Percentiles rank a stretch among this genome's conserved stretches.
phyloP scores from a whole-genome alignment of 2,797 vertebrate genomes.

The Chrysolophus pictus region DNA sequence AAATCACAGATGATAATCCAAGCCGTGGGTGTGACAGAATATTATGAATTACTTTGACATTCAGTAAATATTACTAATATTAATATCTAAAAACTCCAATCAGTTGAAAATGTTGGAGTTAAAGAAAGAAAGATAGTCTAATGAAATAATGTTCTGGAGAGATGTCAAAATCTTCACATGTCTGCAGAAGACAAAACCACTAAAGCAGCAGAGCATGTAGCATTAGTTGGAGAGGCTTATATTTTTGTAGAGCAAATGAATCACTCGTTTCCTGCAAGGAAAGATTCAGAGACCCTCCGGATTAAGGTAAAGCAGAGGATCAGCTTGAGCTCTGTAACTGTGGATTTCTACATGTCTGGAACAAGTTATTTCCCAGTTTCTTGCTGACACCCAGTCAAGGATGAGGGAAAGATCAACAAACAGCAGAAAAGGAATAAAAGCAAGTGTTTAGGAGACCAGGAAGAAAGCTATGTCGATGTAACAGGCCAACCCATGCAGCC shows the following conservation, averaged over 20 bases:
- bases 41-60: not conserved
- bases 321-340: constrained; percentile 44
- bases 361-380: constrained; percentile 45
- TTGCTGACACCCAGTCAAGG: constrained; percentile 47
- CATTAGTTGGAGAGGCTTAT: constrained; percentile 1
- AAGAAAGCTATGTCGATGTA: not conserved
- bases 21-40: not conserved
- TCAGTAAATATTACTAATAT: not conserved
- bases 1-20: not conserved
- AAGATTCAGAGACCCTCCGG: constrained; percentile 36
- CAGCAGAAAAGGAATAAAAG: constrained; percentile 9
- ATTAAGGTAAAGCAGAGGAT: constrained; percentile 63
- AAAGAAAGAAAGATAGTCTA: not conserved
- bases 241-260: constrained; percentile 36
- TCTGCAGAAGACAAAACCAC: not conserved
- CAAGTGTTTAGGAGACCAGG: not conserved
- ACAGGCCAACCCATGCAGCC: not conserved
- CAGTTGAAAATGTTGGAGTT: not conserved
- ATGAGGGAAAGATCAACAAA: constrained; percentile 51
- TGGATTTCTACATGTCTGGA: constrained; percentile 39
- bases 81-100: not conserved
- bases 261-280: not conserved
- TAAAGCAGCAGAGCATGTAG: not conserved
- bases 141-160: not conserved
- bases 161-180: not conserved